Evolutionary conservation across 2,797 vertebrate species (phyloP).

Genomic region (Rhinoraja longicauda): DNA sequence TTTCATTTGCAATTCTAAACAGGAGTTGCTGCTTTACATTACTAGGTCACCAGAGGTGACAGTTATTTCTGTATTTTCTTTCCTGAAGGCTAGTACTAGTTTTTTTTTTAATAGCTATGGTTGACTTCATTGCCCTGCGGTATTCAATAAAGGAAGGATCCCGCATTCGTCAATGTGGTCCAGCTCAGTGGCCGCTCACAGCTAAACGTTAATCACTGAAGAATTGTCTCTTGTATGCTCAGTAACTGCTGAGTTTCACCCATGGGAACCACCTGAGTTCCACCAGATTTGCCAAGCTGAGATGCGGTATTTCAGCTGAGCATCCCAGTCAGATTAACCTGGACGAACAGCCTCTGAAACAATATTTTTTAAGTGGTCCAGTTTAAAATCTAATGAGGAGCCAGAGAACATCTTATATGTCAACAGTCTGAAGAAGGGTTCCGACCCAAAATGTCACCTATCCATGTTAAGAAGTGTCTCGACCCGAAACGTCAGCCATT

Average conservation of each 20-base stretch:
- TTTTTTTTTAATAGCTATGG: conserved; percentile 11
- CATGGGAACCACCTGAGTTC: neutral
- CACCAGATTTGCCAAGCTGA: neutral
- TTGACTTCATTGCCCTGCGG: conserved; percentile 36
- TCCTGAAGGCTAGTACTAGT: conserved; percentile 30
- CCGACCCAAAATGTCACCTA: too few relatives aligned
- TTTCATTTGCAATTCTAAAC: conserved; percentile 43
- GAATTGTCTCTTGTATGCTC: conserved; percentile 28
- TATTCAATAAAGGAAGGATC: conserved; percentile 39
- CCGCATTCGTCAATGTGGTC: neutral
- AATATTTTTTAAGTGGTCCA: neutral
- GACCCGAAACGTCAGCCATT: too few relatives aligned
- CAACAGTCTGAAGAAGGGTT: too few relatives aligned
- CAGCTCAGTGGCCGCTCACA: conserved; percentile 29
- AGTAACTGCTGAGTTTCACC: conserved; percentile 2
- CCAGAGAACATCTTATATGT: neutral
- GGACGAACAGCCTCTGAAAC: neutral
- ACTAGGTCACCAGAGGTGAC: conserved; percentile 41
- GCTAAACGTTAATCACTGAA: conserved; percentile 25
- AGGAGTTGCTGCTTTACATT: conserved; percentile 38
- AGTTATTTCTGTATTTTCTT: conserved; percentile 21
- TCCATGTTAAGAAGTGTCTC: too few relatives aligned
- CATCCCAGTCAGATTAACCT: neutral
- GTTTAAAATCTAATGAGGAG: neutral
- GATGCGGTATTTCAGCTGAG: neutral